Percentiles rank a stretch among this genome's conserved stretches.
These are phyloP conservation scores for Phrynocephalus guinanensis DNA, from an alignment of 2,797 vertebrate genomes.

Conservation along the genomic window DNA sequence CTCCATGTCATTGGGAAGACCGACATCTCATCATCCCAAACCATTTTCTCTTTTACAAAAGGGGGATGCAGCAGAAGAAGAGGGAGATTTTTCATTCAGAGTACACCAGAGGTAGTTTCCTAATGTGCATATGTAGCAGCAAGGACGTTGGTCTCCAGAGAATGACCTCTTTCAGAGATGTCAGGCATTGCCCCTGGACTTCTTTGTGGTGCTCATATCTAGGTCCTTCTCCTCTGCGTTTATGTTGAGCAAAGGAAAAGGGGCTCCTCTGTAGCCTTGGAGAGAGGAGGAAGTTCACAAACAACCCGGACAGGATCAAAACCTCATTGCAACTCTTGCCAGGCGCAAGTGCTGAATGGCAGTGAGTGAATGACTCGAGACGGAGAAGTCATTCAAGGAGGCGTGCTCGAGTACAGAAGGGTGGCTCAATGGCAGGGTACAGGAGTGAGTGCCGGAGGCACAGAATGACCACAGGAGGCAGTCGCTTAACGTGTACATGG, in stretches of 20 bases:
- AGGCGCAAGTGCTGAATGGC: neutral
- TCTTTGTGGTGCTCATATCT: neutral
- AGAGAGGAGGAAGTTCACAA: neutral
- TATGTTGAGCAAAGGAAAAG: neutral
- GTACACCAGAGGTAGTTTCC: neutral
- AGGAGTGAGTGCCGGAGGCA: neutral
- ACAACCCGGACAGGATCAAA: neutral
- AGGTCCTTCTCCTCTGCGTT: neutral
- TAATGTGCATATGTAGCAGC: neutral
- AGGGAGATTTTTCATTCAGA: neutral
- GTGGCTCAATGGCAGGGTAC: neutral
- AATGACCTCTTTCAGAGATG: neutral
- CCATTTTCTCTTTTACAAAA: constrained; percentile 28
- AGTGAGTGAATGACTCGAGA: neutral
- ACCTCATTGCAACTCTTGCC: neutral
- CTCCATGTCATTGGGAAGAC: neutral
- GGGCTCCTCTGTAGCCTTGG: neutral
- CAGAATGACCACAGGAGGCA: neutral
- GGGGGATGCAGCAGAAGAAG: constrained; percentile 22
- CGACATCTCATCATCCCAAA: neutral
- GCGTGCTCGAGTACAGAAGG: neutral
- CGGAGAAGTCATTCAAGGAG: neutral
- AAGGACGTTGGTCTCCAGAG: neutral
- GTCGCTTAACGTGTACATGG: neutral
- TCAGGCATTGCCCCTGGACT: neutral